Base-by-base conservation (phyloP, 2,888 invertebrate species). In the Muschampia plurimacula region DNA sequence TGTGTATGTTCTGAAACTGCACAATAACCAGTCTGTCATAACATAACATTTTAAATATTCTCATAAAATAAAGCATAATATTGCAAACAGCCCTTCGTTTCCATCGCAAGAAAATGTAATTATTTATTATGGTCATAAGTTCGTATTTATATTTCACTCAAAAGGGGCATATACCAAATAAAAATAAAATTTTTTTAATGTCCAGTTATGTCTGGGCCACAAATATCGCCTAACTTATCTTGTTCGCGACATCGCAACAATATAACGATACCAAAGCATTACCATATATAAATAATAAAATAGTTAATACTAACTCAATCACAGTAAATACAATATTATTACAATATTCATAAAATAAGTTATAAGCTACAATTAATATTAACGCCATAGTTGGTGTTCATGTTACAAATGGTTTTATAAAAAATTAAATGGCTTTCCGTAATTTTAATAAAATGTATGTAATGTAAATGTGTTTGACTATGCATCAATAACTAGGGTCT, bases 311-410 rank as follows among this genome's bases (percentile, higher is more conserved):
- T 88, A 90, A 91, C 84, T 86, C 82, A 89, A 93, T 93, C 93
- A 92, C 93, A 92, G 92, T 88, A 87, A 86, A 89, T 83, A 89
- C 73, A 84, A 89, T 87, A 85, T 79, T 83, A 83, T 83, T 83
- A 81, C 79, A 80, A 76, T 76, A 75, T 81, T 65, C 22, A 71
- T 65, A 59, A 66, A 72, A 72, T 67, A 67, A 49, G 52, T 72
- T 67, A 67, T 15, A 62, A 71, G 15, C 59, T 72, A 62, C 28
- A 67, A 22, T 67, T 67, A 72, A 80, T 57, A 70, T 60, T 15
- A 72, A 71, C 36, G 71, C 60, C 12, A 52, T 22, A 62, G 52
- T 67, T 57, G 32, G 52, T 44, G 67, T 72, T 60, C n/a, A 55
- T 41, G 67, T 60, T 66, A 62, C 60, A 65, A 67, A 60, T 2